Base-by-base conservation (phyloP, 2,113 vertebrate genomes). In the Hucho hucho region DNA sequence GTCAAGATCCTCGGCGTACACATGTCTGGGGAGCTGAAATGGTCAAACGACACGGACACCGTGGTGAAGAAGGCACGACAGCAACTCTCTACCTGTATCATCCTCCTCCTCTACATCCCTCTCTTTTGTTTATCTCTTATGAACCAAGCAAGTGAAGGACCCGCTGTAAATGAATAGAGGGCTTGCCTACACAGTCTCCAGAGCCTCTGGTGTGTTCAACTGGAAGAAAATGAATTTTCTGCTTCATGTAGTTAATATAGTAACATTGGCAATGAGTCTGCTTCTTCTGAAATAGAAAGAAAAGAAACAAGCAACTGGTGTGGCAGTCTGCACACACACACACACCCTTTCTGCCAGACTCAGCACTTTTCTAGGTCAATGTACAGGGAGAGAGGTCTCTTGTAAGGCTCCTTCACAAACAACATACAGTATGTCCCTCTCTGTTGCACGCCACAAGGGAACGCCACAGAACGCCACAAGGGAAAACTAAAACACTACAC, bases 351-450 rank as follows among this genome's bases (percentile, higher is more conserved):
- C 73, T 79, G 72, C 7, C 72, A 77, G 43, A 61, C 68, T 76
- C 76, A 77, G 80, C 85, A 83, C 82, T 81, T 88, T 90, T 88
- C 81, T 82, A 81, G 87, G 89, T 90, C 89, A 83, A 37, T 37
- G 37, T 37, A 37, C 6, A 37, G 37, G 37, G 37, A 37, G 29
- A 4, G 37, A 37, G 7, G 37, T 37, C 37, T 37, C 37, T 2
- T 7, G 37, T 37, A 37, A 37, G 6, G 37, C 37, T 37, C 37
- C 37, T 37, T 37, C 37, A 37, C 6, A 37, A 37, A 37, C 37
- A 37, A 37, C 37, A 37, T 37, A 37, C 37, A 37, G 7, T 37
- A 12, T 1, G 26, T 78, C 18, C 74, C 65, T 25, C 37, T 69
- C 75, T 32, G 65, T 76, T 70, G 78, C 37, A 37, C 1, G 6